These are phyloP conservation scores for Limnephilus lunatus DNA, from an alignment of 2,888 invertebrate species.

Conservation along the genomic window DNA sequence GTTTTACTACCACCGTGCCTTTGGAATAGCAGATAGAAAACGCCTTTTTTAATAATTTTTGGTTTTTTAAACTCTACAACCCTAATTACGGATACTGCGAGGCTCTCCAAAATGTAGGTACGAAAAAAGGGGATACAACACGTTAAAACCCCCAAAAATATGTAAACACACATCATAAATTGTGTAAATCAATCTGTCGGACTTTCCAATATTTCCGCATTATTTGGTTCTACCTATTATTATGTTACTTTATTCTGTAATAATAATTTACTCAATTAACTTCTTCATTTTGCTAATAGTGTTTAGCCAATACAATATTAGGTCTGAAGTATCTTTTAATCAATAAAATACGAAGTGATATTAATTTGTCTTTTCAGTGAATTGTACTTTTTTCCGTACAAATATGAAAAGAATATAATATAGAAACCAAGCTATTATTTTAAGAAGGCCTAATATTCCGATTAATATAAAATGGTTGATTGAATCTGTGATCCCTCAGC, in stretches of 20 bases:
- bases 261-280: background rate
- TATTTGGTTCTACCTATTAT: background rate
- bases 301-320: background rate
- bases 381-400: background rate
- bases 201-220: background rate
- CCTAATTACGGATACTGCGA: no score
- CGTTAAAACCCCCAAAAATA: no score
- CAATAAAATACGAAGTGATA: no score
- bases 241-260: background rate
- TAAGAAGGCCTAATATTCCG: background rate
- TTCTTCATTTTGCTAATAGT: background rate
- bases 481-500: background rate
- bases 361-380: background rate
- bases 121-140: no score
- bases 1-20: no score
- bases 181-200: no score
- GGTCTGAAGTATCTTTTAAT: no score
- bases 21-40: no score
- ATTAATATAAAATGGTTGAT: constrained; percentile 22
- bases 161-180: no score
- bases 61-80: no score
- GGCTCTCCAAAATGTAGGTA: no score
- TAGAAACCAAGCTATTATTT: background rate
- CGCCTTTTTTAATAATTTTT: no score
- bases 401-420: background rate